phyloP scores from a whole-genome alignment of 2,113 vertebrate species.

The Eonycteris spelaea region DNA sequence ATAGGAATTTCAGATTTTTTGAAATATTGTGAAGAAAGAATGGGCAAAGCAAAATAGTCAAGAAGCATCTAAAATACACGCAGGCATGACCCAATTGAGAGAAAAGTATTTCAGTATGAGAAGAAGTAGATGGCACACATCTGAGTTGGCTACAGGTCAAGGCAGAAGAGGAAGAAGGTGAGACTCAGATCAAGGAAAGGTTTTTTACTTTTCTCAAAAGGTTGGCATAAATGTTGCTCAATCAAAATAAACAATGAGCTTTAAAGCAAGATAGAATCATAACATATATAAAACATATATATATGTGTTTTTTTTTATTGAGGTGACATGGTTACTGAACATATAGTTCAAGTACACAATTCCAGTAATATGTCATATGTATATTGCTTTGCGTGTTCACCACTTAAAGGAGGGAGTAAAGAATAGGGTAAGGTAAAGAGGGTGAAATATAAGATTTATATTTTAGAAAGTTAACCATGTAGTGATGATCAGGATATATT shows the following conservation, averaged over 20 bases:
- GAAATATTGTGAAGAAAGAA: not conserved
- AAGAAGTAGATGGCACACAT: rapidly evolving
- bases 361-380: no score
- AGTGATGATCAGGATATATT: not conserved
- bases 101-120: not conserved
- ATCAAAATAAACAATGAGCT: not conserved
- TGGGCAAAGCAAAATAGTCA: not conserved
- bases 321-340: no score
- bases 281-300: no score
- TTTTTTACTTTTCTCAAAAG: no score
- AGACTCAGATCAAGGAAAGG: not conserved
- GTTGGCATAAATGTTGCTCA: not conserved
- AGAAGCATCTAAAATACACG: not conserved
- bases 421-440: no score
- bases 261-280: not conserved
- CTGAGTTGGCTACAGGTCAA: not conserved
- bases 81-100: not conserved
- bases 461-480: not conserved
- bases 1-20: not conserved
- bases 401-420: no score
- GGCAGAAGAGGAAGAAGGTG: not conserved
- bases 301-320: no score
- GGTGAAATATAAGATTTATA: not conserved
- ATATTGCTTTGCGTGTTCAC: no score
- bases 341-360: no score